A percentile compares a stretch with the other conserved stretches of the same genome.
Conservation (phyloP, 2,797 vertebrate species). For the Hippocampus kuda region DNA sequence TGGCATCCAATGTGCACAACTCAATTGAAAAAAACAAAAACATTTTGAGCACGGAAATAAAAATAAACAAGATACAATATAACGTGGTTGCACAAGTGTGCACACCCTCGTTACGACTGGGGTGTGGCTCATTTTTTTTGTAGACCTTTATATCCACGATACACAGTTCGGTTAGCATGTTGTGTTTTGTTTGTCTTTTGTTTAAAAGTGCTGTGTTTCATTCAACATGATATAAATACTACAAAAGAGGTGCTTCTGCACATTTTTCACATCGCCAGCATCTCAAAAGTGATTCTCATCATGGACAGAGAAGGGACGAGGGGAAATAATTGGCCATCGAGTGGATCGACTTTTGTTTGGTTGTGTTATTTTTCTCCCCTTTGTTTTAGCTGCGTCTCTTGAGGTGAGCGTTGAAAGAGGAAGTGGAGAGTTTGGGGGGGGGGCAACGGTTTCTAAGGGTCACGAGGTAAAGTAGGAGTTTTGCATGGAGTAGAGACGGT, state of each 20-base stretch:
- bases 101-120: too few relatives aligned
- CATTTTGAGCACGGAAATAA: too few relatives aligned
- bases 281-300: constrained; percentile 55
- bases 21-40: too few relatives aligned
- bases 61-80: too few relatives aligned
- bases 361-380: constrained; percentile 34
- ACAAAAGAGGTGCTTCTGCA: constrained; percentile 44
- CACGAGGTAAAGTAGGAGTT: constrained; percentile 93
- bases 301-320: constrained; percentile 26
- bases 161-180: constrained; percentile 26
- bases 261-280: constrained; percentile 54
- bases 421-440: constrained; percentile 21
- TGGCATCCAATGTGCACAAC: too few relatives aligned
- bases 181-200: constrained; percentile 25
- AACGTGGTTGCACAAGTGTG: too few relatives aligned
- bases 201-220: constrained; percentile 42
- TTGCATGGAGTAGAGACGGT: constrained; percentile 91
- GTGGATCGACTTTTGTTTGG: constrained; percentile 23
- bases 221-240: constrained; percentile 51
- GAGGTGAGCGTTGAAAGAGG: constrained; percentile 52
- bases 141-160: background rate
- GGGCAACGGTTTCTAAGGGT: constrained; percentile 64
- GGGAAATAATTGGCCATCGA: constrained; percentile 6
- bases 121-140: background rate
- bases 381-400: constrained; percentile 58